Evolutionary conservation across 2,113 vertebrate genomes (phyloP).

Genomic region (Pteronura brasiliensis): DNA sequence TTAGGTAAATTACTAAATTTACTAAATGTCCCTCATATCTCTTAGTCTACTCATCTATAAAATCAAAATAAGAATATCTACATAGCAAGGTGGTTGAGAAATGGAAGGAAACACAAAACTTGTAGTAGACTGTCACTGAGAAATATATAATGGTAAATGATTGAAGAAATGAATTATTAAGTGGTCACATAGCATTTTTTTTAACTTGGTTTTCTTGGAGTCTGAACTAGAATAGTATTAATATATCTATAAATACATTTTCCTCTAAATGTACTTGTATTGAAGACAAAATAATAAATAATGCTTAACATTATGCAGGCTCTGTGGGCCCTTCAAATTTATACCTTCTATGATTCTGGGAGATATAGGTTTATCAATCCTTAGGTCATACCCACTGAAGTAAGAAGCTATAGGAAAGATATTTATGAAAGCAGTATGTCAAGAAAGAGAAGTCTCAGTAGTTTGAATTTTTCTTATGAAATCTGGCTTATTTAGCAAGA

Average conservation of each 20-base stretch:
- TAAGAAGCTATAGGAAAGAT: background rate
- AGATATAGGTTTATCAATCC: background rate
- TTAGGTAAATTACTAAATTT: background rate
- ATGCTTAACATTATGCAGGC: background rate
- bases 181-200: background rate
- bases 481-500: background rate
- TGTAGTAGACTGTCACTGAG: background rate
- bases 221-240: background rate
- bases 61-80: background rate
- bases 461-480: slow-evolving; percentile 15
- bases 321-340: background rate
- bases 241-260: background rate
- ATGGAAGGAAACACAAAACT: background rate
- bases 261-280: background rate
- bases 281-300: slow-evolving; percentile 15
- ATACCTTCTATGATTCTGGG: background rate
- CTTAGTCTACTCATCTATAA: slow-evolving; percentile 1
- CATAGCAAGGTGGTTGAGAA: background rate
- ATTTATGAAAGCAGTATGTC: background rate
- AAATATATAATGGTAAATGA: background rate
- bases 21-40: background rate
- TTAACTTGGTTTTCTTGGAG: background rate
- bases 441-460: background rate
- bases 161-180: background rate
- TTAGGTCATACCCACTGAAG: background rate